Evolutionary conservation across 2,888 invertebrate species (phyloP), one percentile per base, ranked within the genome.

Genomic region (Lomographa bimaculata): DNA sequence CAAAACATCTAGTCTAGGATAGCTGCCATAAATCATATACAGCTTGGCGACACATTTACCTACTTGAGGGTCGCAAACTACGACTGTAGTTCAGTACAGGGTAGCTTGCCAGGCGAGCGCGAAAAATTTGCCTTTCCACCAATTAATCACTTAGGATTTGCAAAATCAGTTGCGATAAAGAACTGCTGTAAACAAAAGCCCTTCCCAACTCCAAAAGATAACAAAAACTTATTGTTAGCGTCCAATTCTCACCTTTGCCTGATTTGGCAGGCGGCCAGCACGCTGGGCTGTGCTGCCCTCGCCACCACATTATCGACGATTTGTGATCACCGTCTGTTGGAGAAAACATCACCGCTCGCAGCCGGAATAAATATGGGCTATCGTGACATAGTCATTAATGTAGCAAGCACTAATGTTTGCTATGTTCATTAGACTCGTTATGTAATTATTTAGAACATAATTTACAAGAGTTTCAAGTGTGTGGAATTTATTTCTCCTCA

Each of bases 231-330:
- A 45, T 42, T 37, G 48, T 45, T 38, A 39, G 48, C 39, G 27
- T 48, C 34, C 47, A 34, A 40, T 50, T 46, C 44, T 57, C 67
- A 70, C 71, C 67, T 71, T 50, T 58, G 64, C 37, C 70, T 55
- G 64, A 68, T 54, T 68, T 73, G 74, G 73, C 69, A 14, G 2
- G n/a, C 14, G 12, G 62, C 74, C 73, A 72, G 51, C 45, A 7
- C 17, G 25, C 30, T 26, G 3, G 49, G 14, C 38, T 16, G 43
- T 20, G 29, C 45, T 34, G 26, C 48, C 56, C 60, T 58, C 60
- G 26, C 26, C 48, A 46, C 46, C 35, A 48, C 28, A 46, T 45
- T 35, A 44, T 25, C 39, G 47, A 35, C 39, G 21, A 45, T 47
- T 45, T 45, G 50, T 37, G 46, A 45, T 24, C 37, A 23, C 44